Percentiles rank a stretch among this genome's conserved stretches.
phyloP scores from a whole-genome alignment of 2,113 vertebrate genomes.

The Hippopotamus amphibius region DNA sequence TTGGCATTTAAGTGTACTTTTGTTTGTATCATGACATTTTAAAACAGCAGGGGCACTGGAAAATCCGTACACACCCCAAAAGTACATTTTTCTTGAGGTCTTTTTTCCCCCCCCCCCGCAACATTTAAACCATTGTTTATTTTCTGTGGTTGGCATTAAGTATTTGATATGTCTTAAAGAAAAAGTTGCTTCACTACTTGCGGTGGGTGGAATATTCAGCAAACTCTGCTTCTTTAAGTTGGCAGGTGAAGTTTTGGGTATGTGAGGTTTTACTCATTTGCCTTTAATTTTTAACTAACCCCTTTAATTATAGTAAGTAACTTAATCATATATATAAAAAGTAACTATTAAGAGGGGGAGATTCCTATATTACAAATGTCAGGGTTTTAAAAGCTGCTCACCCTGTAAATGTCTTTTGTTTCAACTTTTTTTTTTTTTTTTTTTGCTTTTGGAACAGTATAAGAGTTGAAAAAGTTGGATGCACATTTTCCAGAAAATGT shows the following conservation, averaged over 20 bases:
- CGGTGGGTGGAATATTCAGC: background rate
- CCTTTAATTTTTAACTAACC: background rate
- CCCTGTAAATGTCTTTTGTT: background rate
- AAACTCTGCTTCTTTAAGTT: background rate
- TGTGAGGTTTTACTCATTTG: background rate
- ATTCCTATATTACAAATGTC: background rate
- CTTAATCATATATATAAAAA: background rate
- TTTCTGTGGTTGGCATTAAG: background rate
- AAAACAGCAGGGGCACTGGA: background rate
- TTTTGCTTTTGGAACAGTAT: background rate
- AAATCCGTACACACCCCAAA: background rate
- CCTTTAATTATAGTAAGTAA: conserved; percentile 32
- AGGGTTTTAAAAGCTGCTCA: conserved; percentile 50
- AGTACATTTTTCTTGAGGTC: background rate
- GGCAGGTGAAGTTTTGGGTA: background rate
- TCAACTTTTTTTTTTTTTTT: background rate
- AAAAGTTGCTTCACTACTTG: background rate
- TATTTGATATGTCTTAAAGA: background rate
- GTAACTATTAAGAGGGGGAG: background rate
- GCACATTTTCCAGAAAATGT: background rate
- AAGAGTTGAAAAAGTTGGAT: background rate
- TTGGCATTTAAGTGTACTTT: background rate
- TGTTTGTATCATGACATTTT: background rate
- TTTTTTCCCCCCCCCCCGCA: background rate
- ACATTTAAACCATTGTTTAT: background rate